Conservation (phyloP, 2,797 vertebrate species). For the Hylomyscus alleni region DNA sequence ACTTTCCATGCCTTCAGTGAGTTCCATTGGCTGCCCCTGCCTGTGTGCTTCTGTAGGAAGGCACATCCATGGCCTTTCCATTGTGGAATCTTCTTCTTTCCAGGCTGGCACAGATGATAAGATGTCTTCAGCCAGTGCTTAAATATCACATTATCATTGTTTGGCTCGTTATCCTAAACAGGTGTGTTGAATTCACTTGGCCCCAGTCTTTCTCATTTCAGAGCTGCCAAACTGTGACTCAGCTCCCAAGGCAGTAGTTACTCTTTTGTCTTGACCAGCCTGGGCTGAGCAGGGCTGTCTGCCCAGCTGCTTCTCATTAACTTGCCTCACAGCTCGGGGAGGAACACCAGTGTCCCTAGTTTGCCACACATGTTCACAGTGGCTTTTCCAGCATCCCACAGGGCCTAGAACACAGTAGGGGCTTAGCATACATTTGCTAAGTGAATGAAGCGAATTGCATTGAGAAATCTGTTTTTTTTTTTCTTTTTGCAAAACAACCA, state of each 20-base stretch:
- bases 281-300: background rate
- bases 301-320: background rate
- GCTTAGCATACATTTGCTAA: background rate
- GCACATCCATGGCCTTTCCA: background rate
- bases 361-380: fast-evolving
- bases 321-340: background rate
- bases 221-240: background rate
- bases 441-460: background rate
- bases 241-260: background rate
- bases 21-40: fast-evolving
- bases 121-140: background rate
- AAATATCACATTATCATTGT: constrained; percentile 61
- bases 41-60: background rate
- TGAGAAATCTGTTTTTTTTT: background rate
- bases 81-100: background rate
- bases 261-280: background rate
- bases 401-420: background rate
- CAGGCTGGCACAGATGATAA: background rate
- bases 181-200: constrained; percentile 65
- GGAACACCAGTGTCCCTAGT: background rate
- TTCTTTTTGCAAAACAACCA: background rate
- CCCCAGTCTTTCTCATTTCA: background rate
- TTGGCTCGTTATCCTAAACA: constrained; percentile 56
- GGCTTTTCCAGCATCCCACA: background rate
- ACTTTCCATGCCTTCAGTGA: background rate